These are phyloP conservation scores for Sebastes variabilis DNA, from an alignment of 2,797 vertebrate genomes.

Conservation along the genomic window DNA sequence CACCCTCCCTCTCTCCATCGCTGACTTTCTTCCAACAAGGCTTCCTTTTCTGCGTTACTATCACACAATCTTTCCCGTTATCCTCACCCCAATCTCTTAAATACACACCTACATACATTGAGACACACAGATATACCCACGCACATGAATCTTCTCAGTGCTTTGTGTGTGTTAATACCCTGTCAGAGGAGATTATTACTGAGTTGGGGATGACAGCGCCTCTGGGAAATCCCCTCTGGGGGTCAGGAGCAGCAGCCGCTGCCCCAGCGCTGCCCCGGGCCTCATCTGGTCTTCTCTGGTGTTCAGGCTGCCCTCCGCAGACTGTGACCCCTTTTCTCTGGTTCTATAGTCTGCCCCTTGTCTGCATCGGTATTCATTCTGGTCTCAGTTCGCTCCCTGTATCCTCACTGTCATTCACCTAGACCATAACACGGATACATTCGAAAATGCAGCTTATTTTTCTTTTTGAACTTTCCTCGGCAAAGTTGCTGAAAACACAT, in stretches of 20 bases:
- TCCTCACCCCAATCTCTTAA: constrained; percentile 25
- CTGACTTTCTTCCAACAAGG: constrained; percentile 21
- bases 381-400: neutral
- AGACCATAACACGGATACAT: neutral
- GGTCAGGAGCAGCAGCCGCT: constrained; percentile 50
- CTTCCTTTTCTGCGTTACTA: constrained; percentile 28
- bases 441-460: neutral
- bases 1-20: neutral
- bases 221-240: constrained; percentile 65
- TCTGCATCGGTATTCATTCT: constrained; percentile 3
- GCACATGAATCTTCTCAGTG: constrained; percentile 34
- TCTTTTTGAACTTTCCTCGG: neutral
- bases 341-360: neutral
- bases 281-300: constrained; percentile 44
- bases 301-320: constrained; percentile 3
- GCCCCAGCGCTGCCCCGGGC: constrained; percentile 24
- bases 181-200: constrained; percentile 63
- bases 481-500: neutral
- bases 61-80: constrained; percentile 23
- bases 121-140: constrained; percentile 1
- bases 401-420: neutral
- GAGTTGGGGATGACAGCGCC: constrained; percentile 59
- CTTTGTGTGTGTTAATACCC: constrained; percentile 65
- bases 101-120: constrained; percentile 29
- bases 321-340: neutral